phyloP scores from a whole-genome alignment of 2,797 vertebrate species.

The Discoglossus pictus region DNA sequence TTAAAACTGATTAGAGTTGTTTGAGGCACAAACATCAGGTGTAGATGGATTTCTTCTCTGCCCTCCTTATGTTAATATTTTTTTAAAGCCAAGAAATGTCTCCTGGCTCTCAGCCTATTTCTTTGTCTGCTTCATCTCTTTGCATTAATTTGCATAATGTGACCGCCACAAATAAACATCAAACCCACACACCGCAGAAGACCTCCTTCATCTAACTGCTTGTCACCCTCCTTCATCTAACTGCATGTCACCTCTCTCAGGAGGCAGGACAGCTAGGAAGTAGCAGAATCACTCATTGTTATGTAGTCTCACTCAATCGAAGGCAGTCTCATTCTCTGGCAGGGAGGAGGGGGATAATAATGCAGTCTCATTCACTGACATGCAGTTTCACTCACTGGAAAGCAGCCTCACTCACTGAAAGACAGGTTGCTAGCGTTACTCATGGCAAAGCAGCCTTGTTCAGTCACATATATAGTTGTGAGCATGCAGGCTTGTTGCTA shows the following conservation, averaged over 20 bases:
- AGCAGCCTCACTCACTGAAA: too few species aligned
- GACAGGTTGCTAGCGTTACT: too few species aligned
- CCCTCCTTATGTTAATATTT: constrained; percentile 29
- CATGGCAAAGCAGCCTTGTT: too few species aligned
- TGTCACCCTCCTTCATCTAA: constrained; percentile 11
- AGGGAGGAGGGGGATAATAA: too few species aligned
- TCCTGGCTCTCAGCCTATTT: constrained; percentile 28
- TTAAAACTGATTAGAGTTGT: not conserved
- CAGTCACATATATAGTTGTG: too few species aligned
- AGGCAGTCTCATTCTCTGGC: too few species aligned
- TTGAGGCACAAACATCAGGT: too few species aligned
- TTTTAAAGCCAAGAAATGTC: constrained; percentile 25
- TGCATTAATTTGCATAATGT: constrained; percentile 48
- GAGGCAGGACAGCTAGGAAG: not conserved
- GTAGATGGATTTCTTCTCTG: not conserved
- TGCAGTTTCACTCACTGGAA: too few species aligned
- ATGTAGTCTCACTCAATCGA: too few species aligned
- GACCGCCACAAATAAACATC: constrained; percentile 39
- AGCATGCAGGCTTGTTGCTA: too few species aligned
- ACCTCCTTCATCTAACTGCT: constrained; percentile 11
- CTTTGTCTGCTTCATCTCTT: constrained; percentile 37
- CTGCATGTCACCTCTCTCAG: not conserved
- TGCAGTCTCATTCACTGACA: too few species aligned
- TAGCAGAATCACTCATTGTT: too few species aligned
- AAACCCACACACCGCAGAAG: constrained; percentile 32